phyloP scores from a whole-genome alignment of 2,888 invertebrate species.

The Chrysolina haemoptera region DNA sequence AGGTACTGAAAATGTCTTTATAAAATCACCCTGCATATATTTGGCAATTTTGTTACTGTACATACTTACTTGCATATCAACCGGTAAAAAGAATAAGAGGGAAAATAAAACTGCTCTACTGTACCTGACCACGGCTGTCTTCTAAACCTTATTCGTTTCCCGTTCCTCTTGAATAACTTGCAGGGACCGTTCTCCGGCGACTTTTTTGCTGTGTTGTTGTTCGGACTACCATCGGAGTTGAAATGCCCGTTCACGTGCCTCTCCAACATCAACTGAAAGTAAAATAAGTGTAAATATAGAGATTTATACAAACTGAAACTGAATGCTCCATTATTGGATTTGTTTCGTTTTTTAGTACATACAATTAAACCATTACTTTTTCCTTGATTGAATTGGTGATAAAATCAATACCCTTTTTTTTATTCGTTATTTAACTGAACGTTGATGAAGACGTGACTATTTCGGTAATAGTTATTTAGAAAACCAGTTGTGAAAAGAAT shows the following conservation, averaged over 20 bases:
- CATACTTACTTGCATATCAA: constrained; percentile 45
- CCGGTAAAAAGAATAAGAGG: constrained; percentile 28
- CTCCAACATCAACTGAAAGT: constrained; percentile 83
- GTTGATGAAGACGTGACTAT: no score
- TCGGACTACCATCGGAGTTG: constrained; percentile 76
- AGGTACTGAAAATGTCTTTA: constrained; percentile 31
- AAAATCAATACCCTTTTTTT: no score
- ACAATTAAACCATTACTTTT: no score
- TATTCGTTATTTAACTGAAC: no score
- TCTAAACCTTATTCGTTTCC: constrained; percentile 89
- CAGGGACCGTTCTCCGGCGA: constrained; percentile 82
- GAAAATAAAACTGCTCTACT: constrained; percentile 55
- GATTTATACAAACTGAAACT: not conserved
- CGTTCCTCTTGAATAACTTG: constrained; percentile 88
- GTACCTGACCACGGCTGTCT: constrained; percentile 92
- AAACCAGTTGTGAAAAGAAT: no score
- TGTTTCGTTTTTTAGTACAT: no score
- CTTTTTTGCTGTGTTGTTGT: constrained; percentile 77
- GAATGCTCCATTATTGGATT: no score
- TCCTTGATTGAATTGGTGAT: no score
- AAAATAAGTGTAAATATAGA: not conserved
- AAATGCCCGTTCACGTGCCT: constrained; percentile 96
- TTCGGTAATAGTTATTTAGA: no score
- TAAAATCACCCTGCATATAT: constrained; percentile 46
- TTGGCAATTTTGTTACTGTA: constrained; percentile 12